These are phyloP conservation scores for Sinotaia quadrata DNA, from an alignment of 2,888 invertebrate genomes.

Conservation along the genomic window DNA sequence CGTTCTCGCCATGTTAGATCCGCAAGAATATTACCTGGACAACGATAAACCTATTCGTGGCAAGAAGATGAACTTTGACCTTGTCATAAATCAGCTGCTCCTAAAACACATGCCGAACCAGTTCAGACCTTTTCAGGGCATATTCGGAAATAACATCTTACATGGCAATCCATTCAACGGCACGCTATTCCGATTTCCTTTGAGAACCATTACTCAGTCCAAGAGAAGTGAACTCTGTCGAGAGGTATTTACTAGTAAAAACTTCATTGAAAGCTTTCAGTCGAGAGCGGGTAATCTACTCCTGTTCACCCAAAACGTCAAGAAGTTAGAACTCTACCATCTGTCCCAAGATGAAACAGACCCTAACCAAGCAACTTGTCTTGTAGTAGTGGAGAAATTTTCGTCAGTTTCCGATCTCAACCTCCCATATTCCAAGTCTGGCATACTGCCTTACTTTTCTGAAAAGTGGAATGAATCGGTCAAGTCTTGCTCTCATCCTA, in stretches of 20 bases:
- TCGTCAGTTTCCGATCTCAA: not conserved
- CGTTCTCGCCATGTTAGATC: slow-evolving; percentile 16
- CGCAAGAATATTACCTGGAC: slow-evolving; percentile 14
- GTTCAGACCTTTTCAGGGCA: slow-evolving; percentile 17
- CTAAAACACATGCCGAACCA: slow-evolving; percentile 17
- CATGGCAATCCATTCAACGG: not conserved
- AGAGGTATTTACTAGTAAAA: not conserved
- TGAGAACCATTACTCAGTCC: slow-evolving; percentile 13
- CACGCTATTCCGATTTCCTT: slow-evolving; percentile 19
- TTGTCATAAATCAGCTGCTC: slow-evolving; percentile 1
- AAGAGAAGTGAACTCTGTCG: slow-evolving; percentile 8
- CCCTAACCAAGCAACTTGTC: not conserved
- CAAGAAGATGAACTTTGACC: slow-evolving; percentile 12
- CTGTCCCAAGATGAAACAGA: not conserved
- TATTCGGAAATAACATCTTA: slow-evolving; percentile 4
- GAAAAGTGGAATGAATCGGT: not conserved
- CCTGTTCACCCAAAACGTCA: slow-evolving; percentile 12
- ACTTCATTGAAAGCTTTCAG: slow-evolving; percentile 2
- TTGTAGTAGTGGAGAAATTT: not conserved
- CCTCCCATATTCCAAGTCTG: not conserved
- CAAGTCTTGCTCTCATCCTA: not conserved
- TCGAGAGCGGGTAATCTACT: slow-evolving; percentile 10
- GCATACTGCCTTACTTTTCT: slow-evolving; percentile 6
- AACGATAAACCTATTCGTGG: slow-evolving; percentile 1
- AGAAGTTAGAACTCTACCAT: slow-evolving; percentile 1